Base-by-base conservation (phyloP, 2,888 invertebrate genomes). In the Eupithecia pulchellata region DNA sequence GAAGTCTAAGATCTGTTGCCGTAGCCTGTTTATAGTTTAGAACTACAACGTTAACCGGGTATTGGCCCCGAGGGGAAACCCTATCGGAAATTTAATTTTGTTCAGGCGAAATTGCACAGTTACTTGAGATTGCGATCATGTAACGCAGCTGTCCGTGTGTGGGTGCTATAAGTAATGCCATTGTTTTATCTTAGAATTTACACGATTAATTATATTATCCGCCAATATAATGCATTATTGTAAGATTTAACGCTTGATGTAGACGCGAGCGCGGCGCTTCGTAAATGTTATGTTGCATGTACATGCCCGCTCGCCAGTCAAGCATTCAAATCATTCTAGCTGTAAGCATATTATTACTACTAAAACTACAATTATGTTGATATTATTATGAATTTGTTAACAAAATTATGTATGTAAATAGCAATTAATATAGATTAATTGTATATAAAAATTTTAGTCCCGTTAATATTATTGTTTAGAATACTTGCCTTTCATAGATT, bases 401-500 rank as follows among this genome's bases (percentile, higher is more conserved):
- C 79, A 70, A 86, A 89, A 88, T 86, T 85, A 83, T 89, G 89
- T 91, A 90, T 84, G 89, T 89, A 90, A 76, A 81, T 78, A 81
- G 77, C 75, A 74, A 70, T 76, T 79, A 64, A 79, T 79, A 75
- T 79, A 75, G 75, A 79, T 79, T 75, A 75, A 77, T 63, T 84
- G 84, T 88, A 86, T 80, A 84, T 84, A 84, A 74, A 25, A 84
- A 72, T 77, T 79, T 83, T 77, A 79, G 76, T 70, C 66, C 70
- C 68, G 71, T 73, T 74, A 72, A 64, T 69, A 63, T 72, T 73
- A 69, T 71, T 75, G 65, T 79, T 81, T 91, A 91, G 86, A 84
- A 83, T 88, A 91, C 92, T 92, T 92, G 92, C 92, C 92, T 90
- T 75, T 89, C 81, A 82, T 89, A 89, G 83, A 84, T 85, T 83